Base-by-base conservation (phyloP, 37 sponge, comb jelly and placozoan species). In the Petrosia ficiformis region DNA sequence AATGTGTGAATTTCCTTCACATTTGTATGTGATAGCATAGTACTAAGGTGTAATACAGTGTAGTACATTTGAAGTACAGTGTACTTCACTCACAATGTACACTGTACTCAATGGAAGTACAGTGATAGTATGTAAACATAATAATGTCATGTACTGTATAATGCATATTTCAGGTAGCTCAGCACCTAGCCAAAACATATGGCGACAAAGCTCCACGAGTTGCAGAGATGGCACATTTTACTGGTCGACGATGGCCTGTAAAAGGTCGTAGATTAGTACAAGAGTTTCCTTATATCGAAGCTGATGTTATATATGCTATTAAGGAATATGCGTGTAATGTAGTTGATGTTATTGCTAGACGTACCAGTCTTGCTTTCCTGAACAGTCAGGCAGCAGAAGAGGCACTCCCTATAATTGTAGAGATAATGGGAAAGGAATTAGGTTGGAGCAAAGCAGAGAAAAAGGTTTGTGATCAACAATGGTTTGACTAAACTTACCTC, bases 251-350 rank as follows among this genome's bases (percentile, higher is more conserved):
- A 29, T 96, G 94, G 92, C 99, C 99, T 0, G 79, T 99, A 32
- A 83, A 93, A 10, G 99, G 99, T 2, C 60, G 57, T 36, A 71
- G 87, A n/a, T 80, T 99, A 10, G 87, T 87, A 22, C 73, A 85
- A 0, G 96, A 96, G 73, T 93, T 93, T 73, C 99, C 99, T 11
- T 99, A 96, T 84, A 91, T 99, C 36, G 99, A 99, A 63, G 94
- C 94, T 21, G 97, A 99, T 71, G 90, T 99, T 42, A 71, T 70
- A 78, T 93, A 96, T 56, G 92, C 93, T 1, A 76, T 99, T 22
- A 80, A 73, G 71, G 99, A 99, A 83, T 96, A 96, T 63, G 96
- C 96, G 5, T 86, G 89, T 65, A 93, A 92, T 24, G 94, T 77
- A 2, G 73, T 86, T 4, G 99, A 99, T 63, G 87, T 99, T 8